These are phyloP conservation scores for Sebastes matsubarae DNA, from an alignment of 2,797 vertebrate species.

Conservation along the genomic window DNA sequence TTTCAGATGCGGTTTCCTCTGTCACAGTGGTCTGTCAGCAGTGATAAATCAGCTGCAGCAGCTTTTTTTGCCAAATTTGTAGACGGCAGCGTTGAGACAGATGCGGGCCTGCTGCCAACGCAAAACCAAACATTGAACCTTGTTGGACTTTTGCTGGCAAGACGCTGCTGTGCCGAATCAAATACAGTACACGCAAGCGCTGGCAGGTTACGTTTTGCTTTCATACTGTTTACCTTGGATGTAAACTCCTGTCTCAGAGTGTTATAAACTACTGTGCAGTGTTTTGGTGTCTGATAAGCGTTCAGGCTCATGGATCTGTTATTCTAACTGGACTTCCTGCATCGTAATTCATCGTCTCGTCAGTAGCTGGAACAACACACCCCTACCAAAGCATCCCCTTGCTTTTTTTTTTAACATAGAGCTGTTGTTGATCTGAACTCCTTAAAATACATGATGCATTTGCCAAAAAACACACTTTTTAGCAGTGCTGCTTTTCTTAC, in stretches of 20 bases:
- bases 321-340: background rate
- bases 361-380: background rate
- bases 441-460: background rate
- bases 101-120: background rate
- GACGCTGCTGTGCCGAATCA: background rate
- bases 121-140: background rate
- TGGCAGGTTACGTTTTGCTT: background rate
- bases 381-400: background rate
- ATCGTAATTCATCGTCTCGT: background rate
- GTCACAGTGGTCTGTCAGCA: conserved; percentile 2
- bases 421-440: background rate
- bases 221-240: background rate
- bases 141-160: background rate
- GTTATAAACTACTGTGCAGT: background rate
- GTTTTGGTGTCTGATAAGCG: background rate
- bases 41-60: conserved; percentile 16
- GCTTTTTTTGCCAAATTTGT: background rate
- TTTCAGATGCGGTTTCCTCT: conserved; percentile 24
- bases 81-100: background rate
- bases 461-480: background rate
- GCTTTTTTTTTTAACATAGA: too few relatives aligned
- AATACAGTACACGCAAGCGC: background rate
- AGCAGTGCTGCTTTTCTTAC: background rate
- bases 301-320: background rate
- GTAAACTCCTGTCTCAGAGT: background rate